Evolutionary conservation across 2,888 invertebrate genomes (phyloP), one percentile per base, ranked within the genome.

Genomic region (Lottia scabra): DNA sequence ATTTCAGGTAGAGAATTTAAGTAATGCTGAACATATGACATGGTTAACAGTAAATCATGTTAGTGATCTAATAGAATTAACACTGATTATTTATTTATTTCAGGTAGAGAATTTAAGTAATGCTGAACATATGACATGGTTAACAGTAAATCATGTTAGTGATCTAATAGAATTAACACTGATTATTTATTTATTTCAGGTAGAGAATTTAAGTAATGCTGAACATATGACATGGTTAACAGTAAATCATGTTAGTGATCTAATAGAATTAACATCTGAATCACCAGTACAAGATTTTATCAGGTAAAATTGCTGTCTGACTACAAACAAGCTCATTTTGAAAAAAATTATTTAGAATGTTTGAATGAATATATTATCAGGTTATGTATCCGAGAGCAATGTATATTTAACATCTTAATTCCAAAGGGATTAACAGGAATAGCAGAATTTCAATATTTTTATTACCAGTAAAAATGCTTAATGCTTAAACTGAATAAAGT

Each of bases 191-290:
- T 65, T n/a, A 87, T 90, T 82, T 70, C 82, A 89, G 89, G 89
- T 88, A 85, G 90, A 90, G 81, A 94, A 94, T 86, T 90, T 93
- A 23, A 91, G 92, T 62, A 94, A 95, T 88, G 93, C 92, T 0
- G 93, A 94, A 43, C 93, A 94, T 79, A 90, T 95, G 71, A 92
- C 93, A 0, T 95, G 95, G 95, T 90, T 95, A 13, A 89, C 96
- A n/a, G 92, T 93, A 13, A 93, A 93, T 85, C 92, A 95, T 75
- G 92, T 94, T 0, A 92, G 93, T 80, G 92, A 93, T 56, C 90
- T 95, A 1, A 92, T 95, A 4, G 90, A 91, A 48, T 91, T 94
- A 71, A 92, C 92, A 44, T 89, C 91, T 0, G 95, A 95, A 85
- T 90, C 92, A 0, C 93, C 94, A 0, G 93, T 95, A 6, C 91